Evolutionary conservation across 2,888 invertebrate species (phyloP).

Genomic region (Hololepta plana): DNA sequence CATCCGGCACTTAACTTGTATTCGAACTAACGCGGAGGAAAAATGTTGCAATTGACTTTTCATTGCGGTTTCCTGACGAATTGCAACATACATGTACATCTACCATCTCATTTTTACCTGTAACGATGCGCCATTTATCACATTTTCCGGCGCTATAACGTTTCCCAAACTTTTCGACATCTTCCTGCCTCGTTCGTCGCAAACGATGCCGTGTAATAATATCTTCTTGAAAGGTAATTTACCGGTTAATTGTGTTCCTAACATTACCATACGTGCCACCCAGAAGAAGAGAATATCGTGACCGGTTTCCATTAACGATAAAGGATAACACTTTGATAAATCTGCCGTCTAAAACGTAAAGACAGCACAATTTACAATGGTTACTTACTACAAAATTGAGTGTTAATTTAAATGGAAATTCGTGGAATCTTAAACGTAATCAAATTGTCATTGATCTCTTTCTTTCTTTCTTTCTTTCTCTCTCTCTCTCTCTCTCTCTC

Average conservation of each 20-base stretch:
- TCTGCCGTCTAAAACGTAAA: constrained; percentile 45
- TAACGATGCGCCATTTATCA: constrained; percentile 72
- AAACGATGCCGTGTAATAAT: constrained; percentile 89
- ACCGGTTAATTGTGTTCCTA: constrained; percentile 78
- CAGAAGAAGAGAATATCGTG: constrained; percentile 98
- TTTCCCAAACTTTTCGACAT: constrained; percentile 99
- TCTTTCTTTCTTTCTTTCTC: too few relatives aligned
- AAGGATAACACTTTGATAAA: constrained; percentile 48
- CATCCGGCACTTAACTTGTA: too few relatives aligned
- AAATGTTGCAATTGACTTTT: too few relatives aligned
- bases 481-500: too few relatives aligned
- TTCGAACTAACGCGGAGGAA: too few relatives aligned
- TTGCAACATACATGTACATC: neutral
- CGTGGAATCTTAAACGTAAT: constrained; percentile 1
- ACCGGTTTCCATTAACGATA: constrained; percentile 84
- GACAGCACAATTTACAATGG: too few relatives aligned
- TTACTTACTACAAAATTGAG: neutral
- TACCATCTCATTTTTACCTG: constrained; percentile 31
- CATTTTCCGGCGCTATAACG: constrained; percentile 93
- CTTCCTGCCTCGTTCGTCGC: constrained; percentile 95
- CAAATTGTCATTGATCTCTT: neutral
- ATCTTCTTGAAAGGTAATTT: constrained; percentile 86
- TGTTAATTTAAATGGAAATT: neutral
- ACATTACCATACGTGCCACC: constrained; percentile 99
- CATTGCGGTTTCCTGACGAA: too few relatives aligned